Evolutionary conservation across 2,113 vertebrate genomes (phyloP), one percentile per base, ranked within the genome.

Genomic region (Cyanistes caeruleus): DNA sequence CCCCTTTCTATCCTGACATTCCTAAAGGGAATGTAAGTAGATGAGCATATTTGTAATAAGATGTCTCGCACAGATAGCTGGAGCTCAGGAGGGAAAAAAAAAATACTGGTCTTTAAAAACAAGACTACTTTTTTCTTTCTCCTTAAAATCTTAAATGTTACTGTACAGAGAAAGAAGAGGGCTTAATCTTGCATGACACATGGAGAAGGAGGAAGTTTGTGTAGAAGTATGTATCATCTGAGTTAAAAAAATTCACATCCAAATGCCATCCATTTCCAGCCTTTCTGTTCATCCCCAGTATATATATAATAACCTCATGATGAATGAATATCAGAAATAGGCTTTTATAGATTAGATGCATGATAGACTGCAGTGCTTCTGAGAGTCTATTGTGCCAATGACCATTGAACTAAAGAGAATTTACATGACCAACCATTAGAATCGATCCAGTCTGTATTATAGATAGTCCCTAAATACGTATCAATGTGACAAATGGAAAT

Each of bases 401-500:
- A 77, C 64, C 82, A 56, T 77, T 94, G 87, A 91, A 84, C 63
- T 87, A 91, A 85, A 77, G 59, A 93, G 52, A 94, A 96, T 95
- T 96, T 96, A 96, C 87, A 70, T 70, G 82, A 90, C 75, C 44
- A 56, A 88, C 87, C 60, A 70, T 86, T 94, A 91, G 41, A 84
- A 95, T 97, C 2, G 41, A 94, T 93, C 67, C 51, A 77, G 35
- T 58, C 75, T 93, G 27, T 93, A 74, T 88, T 96, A 91, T 30
- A 91, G 78, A 67, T 83, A 83, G 78, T 80, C 82, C 85, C 84
- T 90, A 80, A 96, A 93, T 92, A 92, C 41, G 30, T 74, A 93
- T 93, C 68, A 91, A 70, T 52, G 60, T 92, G 93, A 96, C 68
- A 91, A 77, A 91, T 96, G 87, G 93, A 88, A 94, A 88, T 81